Evolutionary conservation across 2,888 invertebrate species (phyloP), one percentile per base, ranked within the genome.

Genomic region (Euclidia mi): DNA sequence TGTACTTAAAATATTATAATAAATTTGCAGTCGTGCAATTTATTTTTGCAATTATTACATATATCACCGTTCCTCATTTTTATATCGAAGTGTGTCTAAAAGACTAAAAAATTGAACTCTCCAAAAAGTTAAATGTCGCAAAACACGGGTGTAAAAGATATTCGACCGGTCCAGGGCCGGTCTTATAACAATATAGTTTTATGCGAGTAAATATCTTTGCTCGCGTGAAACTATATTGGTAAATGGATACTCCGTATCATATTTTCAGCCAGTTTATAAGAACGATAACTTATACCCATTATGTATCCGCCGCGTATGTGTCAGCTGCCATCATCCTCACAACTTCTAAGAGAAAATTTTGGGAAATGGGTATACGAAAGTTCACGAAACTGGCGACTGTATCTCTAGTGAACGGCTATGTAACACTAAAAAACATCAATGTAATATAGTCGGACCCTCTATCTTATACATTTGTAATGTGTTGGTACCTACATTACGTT

Each of bases 401-500:
- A 34, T 25, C 10, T 12, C 14, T 34, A 34, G 14, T 34, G 3
- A 14, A 7, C 15, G 0, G 7, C 7, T 2, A 6, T 34, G 14
- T 10, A 14, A 9, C 14, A 14, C 6, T 7, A 17, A 3, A 3
- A 25, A n/a, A 18, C n/a, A n/a, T 37, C 14, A n/a, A 18, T 9
- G 18, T 37, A 42, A 40, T 35, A 20, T 32, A 32, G n/a, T 56
- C 7, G 15, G 17, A 6, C 34, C 6, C 18, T 37, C 42, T 70
- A 32, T 45, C 15, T 25, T 37, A 47, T 28, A 42, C n/a, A 11
- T 50, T 46, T 45, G 17, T 18, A 10, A 14, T 55, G n/a, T n/a
- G n/a, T 25, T 15, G 12, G 14, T 57, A 53, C 20, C 43, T 46
- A 48, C 41, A 45, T 53, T 32, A 29, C 37, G 46, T 67, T 53